A percentile compares a stretch with the other conserved stretches of the same genome.
These are phyloP conservation scores for Ptychochromis oligacanthus DNA, from an alignment of 2,113 vertebrate species.

Conservation along the genomic window DNA sequence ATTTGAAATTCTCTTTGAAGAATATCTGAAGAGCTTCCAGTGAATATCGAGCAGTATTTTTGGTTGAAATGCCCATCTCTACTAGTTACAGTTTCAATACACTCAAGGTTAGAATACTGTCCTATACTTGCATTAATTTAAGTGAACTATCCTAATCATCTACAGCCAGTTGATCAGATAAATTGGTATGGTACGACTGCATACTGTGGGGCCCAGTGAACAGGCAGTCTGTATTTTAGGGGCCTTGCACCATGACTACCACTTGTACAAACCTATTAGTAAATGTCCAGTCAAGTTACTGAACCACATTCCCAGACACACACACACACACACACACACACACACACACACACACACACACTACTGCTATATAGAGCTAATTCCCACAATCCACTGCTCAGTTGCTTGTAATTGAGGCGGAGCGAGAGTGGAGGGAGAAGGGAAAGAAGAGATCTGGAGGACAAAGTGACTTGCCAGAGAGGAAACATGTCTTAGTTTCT, in stretches of 20 bases:
- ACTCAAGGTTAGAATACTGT: slow-evolving; percentile 2
- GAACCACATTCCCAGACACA: not conserved
- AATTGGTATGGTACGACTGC: slow-evolving; percentile 38
- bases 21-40: not conserved
- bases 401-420: slow-evolving; percentile 58
- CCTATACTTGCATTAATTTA: slow-evolving; percentile 36
- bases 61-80: not conserved
- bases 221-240: slow-evolving; percentile 39
- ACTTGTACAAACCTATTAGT: slow-evolving; percentile 67
- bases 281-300: slow-evolving; percentile 51
- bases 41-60: not conserved
- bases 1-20: not conserved
- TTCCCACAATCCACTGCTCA: slow-evolving; percentile 59
- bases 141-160: slow-evolving; percentile 50
- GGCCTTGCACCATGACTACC: slow-evolving; percentile 46
- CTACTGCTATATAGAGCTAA: slow-evolving; percentile 53
- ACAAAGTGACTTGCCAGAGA: slow-evolving; percentile 56
- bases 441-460: slow-evolving; percentile 30
- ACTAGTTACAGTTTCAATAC: not conserved
- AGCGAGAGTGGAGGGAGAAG: slow-evolving; percentile 17
- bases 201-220: slow-evolving; percentile 13
- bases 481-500: slow-evolving; percentile 50
- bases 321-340: not conserved
- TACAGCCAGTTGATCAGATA: slow-evolving; percentile 54
- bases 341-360: not conserved